Conservation (phyloP, 2,113 vertebrate species). For the Onychostoma macrolepis region DNA sequence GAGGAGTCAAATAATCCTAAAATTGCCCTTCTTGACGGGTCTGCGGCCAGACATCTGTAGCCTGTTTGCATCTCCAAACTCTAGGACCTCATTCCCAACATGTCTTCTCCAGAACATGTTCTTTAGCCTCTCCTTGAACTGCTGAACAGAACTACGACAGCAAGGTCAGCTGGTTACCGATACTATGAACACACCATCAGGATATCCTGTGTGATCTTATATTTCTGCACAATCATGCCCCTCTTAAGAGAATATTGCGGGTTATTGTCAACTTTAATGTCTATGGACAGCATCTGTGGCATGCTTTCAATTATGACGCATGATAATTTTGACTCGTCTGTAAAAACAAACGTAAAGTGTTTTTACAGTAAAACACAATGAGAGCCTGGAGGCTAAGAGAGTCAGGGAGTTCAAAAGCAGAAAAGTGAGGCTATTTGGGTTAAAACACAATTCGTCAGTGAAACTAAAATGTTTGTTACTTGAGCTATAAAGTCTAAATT, state of each 20-base stretch:
- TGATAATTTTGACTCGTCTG: conserved; percentile 3
- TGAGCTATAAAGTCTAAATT: conserved; percentile 7
- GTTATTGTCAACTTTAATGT: conserved; percentile 28
- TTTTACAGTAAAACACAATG: conserved; percentile 13
- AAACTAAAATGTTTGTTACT: conserved; percentile 22
- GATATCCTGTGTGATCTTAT: conserved; percentile 26
- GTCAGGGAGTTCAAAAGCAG: neutral
- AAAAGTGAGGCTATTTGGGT: neutral
- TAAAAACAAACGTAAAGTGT: neutral
- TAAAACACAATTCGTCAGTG: neutral
- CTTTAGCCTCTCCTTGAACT: conserved; percentile 26
- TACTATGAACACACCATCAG: conserved; percentile 28
- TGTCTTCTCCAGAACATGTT: conserved; percentile 7
- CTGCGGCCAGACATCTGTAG: conserved; percentile 69
- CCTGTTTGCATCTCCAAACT: conserved; percentile 54
- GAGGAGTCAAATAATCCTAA: conserved; percentile 68
- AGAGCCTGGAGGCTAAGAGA: neutral
- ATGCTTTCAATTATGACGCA: conserved; percentile 32
- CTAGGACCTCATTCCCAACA: neutral
- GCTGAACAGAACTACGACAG: neutral
- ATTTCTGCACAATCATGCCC: conserved; percentile 22
- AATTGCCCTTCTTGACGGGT: conserved; percentile 64
- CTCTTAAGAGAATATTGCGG: neutral
- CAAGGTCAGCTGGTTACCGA: conserved; percentile 33
- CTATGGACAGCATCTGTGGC: conserved; percentile 33